Evolutionary conservation across 2,797 vertebrate species (phyloP).

Genomic region (Catamblyrhynchus diadema): DNA sequence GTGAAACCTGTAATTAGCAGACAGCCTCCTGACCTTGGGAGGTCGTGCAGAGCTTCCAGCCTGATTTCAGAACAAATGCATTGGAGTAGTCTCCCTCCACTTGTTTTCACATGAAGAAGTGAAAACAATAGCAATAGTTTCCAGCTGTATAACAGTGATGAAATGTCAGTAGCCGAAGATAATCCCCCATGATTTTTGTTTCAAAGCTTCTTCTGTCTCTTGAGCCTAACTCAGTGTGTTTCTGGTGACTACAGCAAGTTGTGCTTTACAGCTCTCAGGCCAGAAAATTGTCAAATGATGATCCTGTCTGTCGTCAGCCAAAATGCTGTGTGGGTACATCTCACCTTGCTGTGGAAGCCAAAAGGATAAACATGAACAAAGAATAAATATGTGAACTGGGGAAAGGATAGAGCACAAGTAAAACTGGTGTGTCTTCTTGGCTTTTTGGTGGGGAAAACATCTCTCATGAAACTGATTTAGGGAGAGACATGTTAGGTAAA

Average conservation of each 20-base stretch:
- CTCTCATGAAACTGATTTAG: neutral
- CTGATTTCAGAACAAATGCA: neutral
- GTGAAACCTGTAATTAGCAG: neutral
- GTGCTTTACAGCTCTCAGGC: neutral
- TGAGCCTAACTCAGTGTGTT: neutral
- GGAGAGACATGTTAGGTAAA: neutral
- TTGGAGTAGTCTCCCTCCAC: neutral
- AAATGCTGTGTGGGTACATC: neutral
- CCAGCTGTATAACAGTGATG: neutral
- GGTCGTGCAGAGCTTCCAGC: neutral
- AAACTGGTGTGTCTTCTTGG: neutral
- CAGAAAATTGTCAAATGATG: neutral
- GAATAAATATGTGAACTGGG: neutral
- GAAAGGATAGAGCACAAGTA: neutral
- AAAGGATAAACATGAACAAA: neutral
- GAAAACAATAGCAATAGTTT: slow-evolving; percentile 1
- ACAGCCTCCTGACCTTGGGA: neutral
- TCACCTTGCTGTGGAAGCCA: neutral
- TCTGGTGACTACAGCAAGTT: neutral
- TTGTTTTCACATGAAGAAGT: neutral
- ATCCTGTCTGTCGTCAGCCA: neutral
- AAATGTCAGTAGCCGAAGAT: neutral
- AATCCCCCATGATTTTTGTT: neutral
- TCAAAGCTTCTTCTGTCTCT: neutral
- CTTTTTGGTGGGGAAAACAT: neutral